Percentiles rank a stretch among this genome's conserved stretches.
phyloP scores from a whole-genome alignment of 2,797 vertebrate species.

The Scyliorhinus canicula region DNA sequence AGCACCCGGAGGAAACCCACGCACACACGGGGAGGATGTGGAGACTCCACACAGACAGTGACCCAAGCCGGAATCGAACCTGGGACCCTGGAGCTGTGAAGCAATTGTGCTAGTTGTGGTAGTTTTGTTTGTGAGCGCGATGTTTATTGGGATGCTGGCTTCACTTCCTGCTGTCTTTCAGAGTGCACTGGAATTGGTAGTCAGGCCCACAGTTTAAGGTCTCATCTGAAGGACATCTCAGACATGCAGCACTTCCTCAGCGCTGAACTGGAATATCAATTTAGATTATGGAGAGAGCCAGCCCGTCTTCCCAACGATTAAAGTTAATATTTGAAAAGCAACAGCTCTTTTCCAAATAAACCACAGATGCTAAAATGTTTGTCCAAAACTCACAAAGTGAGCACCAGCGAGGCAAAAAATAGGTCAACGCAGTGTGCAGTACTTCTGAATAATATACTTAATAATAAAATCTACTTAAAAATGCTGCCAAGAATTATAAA shows the following conservation, averaged over 20 bases:
- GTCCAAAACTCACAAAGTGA: not conserved
- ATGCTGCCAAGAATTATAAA: not conserved
- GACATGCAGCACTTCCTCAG: not conserved
- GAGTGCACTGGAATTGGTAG: not conserved
- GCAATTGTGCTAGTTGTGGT: not conserved
- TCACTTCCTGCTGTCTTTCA: not conserved
- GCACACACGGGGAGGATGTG: too few relatives aligned
- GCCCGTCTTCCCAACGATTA: not conserved
- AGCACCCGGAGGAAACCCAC: too few relatives aligned
- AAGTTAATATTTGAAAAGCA: not conserved
- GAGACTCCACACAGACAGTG: too few relatives aligned
- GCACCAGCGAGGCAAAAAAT: not conserved
- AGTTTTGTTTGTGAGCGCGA: not conserved
- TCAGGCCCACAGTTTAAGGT: not conserved
- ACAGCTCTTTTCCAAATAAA: not conserved
- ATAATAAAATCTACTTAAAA: not conserved
- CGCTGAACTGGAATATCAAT: not conserved
- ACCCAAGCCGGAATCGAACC: too few relatives aligned
- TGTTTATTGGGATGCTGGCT: not conserved
- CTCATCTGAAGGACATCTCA: not conserved
- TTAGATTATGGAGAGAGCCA: not conserved
- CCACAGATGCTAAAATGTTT: not conserved
- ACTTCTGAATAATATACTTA: not conserved
- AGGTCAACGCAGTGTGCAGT: not conserved
- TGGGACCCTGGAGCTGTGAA: too few relatives aligned